phyloP scores from a whole-genome alignment of 2,797 vertebrate species.

The Taenioides sp. region DNA sequence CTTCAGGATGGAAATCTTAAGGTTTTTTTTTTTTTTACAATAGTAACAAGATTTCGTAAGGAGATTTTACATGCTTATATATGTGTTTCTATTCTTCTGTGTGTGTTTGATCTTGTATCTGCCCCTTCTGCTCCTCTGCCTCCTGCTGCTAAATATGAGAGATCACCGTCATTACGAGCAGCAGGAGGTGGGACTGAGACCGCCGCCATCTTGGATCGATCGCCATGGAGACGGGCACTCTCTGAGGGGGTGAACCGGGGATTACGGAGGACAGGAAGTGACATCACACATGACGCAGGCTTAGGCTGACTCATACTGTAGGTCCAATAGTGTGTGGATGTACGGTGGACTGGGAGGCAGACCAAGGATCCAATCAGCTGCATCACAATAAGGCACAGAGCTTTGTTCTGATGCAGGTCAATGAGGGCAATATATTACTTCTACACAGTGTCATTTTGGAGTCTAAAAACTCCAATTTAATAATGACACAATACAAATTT shows the following conservation, averaged over 20 bases:
- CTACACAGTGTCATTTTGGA: not conserved
- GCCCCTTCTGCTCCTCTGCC: slow-evolving; percentile 6
- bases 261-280: slow-evolving; percentile 25
- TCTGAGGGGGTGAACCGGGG: not conserved
- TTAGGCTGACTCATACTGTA: slow-evolving; percentile 39
- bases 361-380: not conserved
- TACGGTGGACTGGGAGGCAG: not conserved
- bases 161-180: slow-evolving; percentile 48
- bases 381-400: not conserved
- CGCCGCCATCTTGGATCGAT: slow-evolving; percentile 55
- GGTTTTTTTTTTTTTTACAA: too few species aligned
- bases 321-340: not conserved
- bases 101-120: not conserved
- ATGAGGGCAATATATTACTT: not conserved
- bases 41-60: too few species aligned
- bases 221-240: slow-evolving; percentile 33
- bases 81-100: not conserved
- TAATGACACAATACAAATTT: not conserved
- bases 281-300: slow-evolving; percentile 47
- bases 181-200: slow-evolving; percentile 43
- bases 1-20: too few species aligned
- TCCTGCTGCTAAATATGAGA: slow-evolving; percentile 45
- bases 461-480: not conserved
- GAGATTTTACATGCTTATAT: not conserved
- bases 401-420: not conserved